Conservation (phyloP, 2,113 vertebrate species). For the Marmota flaviventris region DNA sequence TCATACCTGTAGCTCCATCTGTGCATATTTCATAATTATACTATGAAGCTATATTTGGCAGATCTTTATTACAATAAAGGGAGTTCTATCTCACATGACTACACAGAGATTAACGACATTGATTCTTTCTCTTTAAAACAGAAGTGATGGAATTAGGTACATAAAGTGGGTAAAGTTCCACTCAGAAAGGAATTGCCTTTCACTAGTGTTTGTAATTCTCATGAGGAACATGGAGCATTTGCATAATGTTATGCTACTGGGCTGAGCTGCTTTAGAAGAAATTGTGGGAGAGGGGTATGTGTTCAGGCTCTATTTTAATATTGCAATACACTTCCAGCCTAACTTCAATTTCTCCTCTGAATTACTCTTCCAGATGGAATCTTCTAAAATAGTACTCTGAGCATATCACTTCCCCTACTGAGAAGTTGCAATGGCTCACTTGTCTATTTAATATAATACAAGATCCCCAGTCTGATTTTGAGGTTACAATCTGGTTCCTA, state of each 20-base stretch:
- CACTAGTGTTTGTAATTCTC: slow-evolving; percentile 7
- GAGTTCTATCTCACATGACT: background rate
- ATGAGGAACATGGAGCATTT: slow-evolving; percentile 9
- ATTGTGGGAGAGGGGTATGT: background rate
- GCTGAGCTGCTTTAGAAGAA: slow-evolving; percentile 18
- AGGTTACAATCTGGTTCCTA: background rate
- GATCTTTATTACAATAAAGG: background rate
- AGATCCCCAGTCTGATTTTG: background rate
- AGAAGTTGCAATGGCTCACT: background rate
- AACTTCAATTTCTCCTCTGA: slow-evolving; percentile 52
- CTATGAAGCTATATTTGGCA: background rate
- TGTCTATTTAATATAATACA: slow-evolving; percentile 38
- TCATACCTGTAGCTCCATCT: background rate
- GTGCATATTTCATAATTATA: background rate
- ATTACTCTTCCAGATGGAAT: slow-evolving; percentile 19
- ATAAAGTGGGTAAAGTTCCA: background rate
- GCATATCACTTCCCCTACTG: slow-evolving; percentile 19
- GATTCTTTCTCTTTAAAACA: slow-evolving; percentile 58
- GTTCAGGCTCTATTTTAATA: slow-evolving; percentile 25
- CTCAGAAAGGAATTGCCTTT: slow-evolving; percentile 34
- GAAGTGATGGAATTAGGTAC: background rate
- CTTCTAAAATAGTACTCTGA: slow-evolving; percentile 34
- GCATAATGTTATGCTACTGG: background rate
- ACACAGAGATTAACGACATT: slow-evolving; percentile 1
- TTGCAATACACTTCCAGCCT: background rate